Percentiles rank a stretch among this genome's conserved stretches.
phyloP scores from a whole-genome alignment of 1,140 invertebrate genomes.

The Panagrolaimus sp. region DNA sequence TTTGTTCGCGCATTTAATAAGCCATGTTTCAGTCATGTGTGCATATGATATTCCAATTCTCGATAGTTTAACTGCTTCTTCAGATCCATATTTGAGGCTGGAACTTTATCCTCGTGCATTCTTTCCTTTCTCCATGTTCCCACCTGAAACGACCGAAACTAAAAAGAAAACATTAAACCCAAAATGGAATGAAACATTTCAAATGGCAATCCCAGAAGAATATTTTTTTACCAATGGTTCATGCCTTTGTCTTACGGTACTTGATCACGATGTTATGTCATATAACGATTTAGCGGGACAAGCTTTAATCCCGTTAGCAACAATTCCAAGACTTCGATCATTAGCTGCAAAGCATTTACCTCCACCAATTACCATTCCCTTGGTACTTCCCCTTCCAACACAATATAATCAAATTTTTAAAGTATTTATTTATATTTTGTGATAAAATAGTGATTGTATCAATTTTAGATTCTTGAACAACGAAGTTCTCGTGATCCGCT shows the following conservation, averaged over 20 bases:
- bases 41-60: conserved; percentile 30
- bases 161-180: conserved; percentile 38
- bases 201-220: conserved; percentile 36
- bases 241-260: conserved; percentile 30
- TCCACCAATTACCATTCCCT: conserved; percentile 17
- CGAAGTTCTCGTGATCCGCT: conserved; percentile 25
- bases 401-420: conserved; percentile 22
- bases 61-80: conserved; percentile 29
- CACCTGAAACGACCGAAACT: conserved; percentile 28
- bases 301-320: conserved; percentile 30
- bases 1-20: background rate
- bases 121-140: conserved; percentile 27
- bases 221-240: conserved; percentile 32
- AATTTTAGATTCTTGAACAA: conserved; percentile 33
- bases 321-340: conserved; percentile 15
- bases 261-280: conserved; percentile 38
- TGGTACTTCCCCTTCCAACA: conserved; percentile 19
- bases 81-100: conserved; percentile 31
- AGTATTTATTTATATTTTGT: too few relatives aligned
- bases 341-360: conserved; percentile 20
- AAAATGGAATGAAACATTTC: conserved; percentile 30
- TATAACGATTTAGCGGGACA: conserved; percentile 38
- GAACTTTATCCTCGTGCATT: conserved; percentile 32
- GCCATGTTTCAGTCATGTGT: conserved; percentile 22
- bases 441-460: background rate